Evolutionary conservation across 2,888 invertebrate species (phyloP), one percentile per base, ranked within the genome.

Genomic region (Opisthograptis luteolata): DNA sequence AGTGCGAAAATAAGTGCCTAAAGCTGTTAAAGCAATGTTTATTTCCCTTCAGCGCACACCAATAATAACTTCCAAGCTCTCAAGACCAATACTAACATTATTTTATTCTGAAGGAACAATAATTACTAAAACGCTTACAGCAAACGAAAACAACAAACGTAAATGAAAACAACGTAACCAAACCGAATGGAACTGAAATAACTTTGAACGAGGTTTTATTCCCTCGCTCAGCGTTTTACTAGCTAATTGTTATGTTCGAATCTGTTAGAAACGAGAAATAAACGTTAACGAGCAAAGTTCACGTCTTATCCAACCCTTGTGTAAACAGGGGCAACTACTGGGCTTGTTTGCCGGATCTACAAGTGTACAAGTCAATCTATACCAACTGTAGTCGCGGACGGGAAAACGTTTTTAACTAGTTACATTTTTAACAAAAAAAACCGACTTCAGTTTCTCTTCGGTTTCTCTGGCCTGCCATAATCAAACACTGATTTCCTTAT

Each of bases 211-310:
- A 42, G 45, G 32, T 55, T 61, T n/a, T 57, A 57, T 53, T 55
- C 50, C 17, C 49, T 36, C 34, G 51, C 58, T 55, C 51, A 48
- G 46, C 54, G 45, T 55, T 57, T 35, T 55, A 59, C 55, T 43
- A 57, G 50, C 53, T 57, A 58, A 55, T 61, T 56, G 60, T 56
- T 52, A 51, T 55, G 53, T 52, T 46, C 31, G 36, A 52, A 55
- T 60, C 47, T 44, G 52, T 52, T n/a, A 51, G 42, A 55, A 57
- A 57, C 53, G 55, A 43, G 39, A 41, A 55, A 58, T 57, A 58
- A 61, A 55, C 40, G 48, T 53, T 61, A 61, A 61, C 61, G 61
- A 58, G 61, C 48, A 43, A 61, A 61, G 56, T 61, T 61, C 42
- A 53, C 50, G 57, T 57, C 61, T 58, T 58, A 58, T 39, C 50